These are phyloP conservation scores for Furnarius figulus DNA, from an alignment of 2,113 vertebrate species.

Conservation along the genomic window DNA sequence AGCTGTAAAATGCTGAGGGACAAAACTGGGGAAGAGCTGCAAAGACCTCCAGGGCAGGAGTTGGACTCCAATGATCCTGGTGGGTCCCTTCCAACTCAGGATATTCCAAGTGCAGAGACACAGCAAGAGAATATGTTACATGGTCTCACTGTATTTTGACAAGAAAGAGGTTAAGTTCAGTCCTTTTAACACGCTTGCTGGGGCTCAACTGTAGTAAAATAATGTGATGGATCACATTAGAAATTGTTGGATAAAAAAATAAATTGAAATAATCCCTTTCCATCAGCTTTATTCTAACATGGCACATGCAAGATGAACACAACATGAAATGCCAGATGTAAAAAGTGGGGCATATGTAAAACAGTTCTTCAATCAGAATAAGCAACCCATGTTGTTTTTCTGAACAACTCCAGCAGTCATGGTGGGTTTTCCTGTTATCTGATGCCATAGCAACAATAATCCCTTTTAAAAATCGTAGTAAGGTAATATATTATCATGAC, in stretches of 20 bases:
- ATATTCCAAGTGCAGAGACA: background rate
- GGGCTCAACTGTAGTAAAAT: background rate
- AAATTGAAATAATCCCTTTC: background rate
- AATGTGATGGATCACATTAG: background rate
- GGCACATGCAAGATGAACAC: background rate
- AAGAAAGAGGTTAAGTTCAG: background rate
- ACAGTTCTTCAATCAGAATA: background rate
- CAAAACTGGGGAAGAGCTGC: background rate
- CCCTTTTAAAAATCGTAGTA: conserved; percentile 20
- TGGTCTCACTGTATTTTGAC: background rate
- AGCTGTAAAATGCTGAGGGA: background rate
- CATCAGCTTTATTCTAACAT: background rate
- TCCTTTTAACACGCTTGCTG: background rate
- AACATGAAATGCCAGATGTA: background rate
- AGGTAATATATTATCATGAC: conserved; percentile 62
- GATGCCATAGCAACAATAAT: conserved; percentile 55
- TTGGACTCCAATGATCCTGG: background rate
- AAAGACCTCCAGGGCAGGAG: background rate
- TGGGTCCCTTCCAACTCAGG: background rate
- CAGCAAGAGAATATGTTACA: background rate
- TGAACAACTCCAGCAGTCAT: background rate
- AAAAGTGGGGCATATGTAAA: background rate
- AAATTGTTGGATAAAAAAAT: background rate
- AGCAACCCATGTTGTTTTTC: background rate
- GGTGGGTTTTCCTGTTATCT: conserved; percentile 42